Conservation (phyloP, 1,140 invertebrate species). For the Drosophila mojavensis region DNA sequence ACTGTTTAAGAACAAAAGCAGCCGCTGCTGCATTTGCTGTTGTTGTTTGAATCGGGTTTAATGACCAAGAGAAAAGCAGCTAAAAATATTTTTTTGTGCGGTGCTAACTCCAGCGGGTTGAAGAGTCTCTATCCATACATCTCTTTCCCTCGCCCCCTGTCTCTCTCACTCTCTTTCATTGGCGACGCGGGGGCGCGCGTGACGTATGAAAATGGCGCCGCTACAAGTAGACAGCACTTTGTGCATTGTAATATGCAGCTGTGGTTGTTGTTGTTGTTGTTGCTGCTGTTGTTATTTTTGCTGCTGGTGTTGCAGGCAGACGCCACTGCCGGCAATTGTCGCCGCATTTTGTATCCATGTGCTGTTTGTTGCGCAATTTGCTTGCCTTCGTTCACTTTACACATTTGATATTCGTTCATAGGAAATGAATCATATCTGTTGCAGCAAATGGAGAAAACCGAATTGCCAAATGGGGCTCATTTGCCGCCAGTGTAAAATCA, state of each 20-base stretch:
- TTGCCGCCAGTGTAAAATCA: constrained; percentile 4
- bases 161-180: background rate
- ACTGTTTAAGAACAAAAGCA: constrained; percentile 75
- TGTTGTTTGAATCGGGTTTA: constrained; percentile 60
- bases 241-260: constrained; percentile 52
- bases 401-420: constrained; percentile 18
- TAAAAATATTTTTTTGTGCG: constrained; percentile 72
- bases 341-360: constrained; percentile 8
- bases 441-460: background rate
- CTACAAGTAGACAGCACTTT: constrained; percentile 42
- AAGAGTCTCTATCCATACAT: background rate
- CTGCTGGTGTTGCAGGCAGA: constrained; percentile 26
- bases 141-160: too few relatives aligned
- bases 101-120: constrained; percentile 28
- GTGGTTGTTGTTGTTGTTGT: constrained; percentile 5
- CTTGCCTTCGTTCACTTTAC: constrained; percentile 11
- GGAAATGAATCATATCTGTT: constrained; percentile 32
- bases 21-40: constrained; percentile 46
- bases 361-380: constrained; percentile 26
- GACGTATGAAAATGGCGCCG: constrained; percentile 39
- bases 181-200: constrained; percentile 18
- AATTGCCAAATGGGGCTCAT: background rate
- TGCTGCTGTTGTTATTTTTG: constrained; percentile 25
- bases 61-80: constrained; percentile 67
- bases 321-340: constrained; percentile 10